A percentile compares a stretch with the other conserved stretches of the same genome.
phyloP scores from a whole-genome alignment of 1,140 invertebrate genomes.

The Nebria ingens region DNA sequence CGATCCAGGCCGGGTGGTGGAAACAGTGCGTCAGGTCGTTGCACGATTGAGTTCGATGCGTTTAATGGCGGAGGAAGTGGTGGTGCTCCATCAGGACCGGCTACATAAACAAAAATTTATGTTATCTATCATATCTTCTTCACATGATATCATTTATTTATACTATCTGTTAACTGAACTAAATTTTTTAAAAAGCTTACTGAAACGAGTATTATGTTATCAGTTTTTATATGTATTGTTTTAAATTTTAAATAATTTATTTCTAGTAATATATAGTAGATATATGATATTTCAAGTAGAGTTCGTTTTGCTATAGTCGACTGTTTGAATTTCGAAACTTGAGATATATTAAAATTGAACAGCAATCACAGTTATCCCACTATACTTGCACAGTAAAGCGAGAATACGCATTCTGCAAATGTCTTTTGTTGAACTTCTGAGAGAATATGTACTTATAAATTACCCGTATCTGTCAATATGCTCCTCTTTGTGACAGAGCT shows the following conservation, averaged over 20 bases:
- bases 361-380: no score
- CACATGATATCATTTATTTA: no score
- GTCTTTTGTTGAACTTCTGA: background rate
- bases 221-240: background rate
- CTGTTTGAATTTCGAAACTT: no score
- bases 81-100: constrained; percentile 17
- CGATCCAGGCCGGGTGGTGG: constrained; percentile 25
- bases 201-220: background rate
- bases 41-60: constrained; percentile 14
- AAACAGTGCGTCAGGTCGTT: constrained; percentile 33
- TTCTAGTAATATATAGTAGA: background rate
- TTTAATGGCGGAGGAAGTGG: background rate
- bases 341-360: no score
- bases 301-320: no score
- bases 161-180: no score
- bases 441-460: background rate
- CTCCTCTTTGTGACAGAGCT: background rate
- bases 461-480: background rate
- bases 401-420: background rate
- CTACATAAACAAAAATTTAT: background rate
- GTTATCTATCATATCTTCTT: background rate
- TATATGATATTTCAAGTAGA: no score
- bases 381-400: no score
- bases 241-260: background rate
- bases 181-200: background rate